A percentile compares a stretch with the other conserved stretches of the same genome.
phyloP scores from a whole-genome alignment of 2,797 vertebrate genomes.

The Sebastes goodei region DNA sequence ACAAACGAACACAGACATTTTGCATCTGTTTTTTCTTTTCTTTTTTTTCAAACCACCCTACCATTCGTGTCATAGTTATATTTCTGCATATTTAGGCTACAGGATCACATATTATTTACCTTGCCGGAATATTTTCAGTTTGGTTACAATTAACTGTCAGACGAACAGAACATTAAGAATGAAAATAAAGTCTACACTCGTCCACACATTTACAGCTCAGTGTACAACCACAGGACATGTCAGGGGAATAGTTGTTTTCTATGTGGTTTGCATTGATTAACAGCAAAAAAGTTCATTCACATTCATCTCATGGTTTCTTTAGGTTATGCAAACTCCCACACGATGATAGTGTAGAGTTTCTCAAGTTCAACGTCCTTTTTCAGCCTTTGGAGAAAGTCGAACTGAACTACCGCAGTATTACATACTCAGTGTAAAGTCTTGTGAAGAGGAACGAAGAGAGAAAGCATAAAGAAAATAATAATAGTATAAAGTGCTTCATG shows the following conservation, averaged over 20 bases:
- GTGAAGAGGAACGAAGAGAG: neutral
- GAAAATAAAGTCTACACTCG: slow-evolving; percentile 11
- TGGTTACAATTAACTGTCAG: slow-evolving; percentile 35
- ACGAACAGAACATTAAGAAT: slow-evolving; percentile 45
- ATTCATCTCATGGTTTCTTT: slow-evolving; percentile 44
- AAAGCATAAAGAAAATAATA: neutral
- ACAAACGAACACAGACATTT: slow-evolving; percentile 70
- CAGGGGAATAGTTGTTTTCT: slow-evolving; percentile 28
- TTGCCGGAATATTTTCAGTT: slow-evolving; percentile 35
- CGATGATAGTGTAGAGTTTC: neutral
- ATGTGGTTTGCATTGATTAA: slow-evolving; percentile 9
- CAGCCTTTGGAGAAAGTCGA: slow-evolving; percentile 2
- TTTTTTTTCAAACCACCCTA: slow-evolving; percentile 10
- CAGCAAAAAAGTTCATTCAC: slow-evolving; percentile 3
- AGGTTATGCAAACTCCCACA: slow-evolving; percentile 44
- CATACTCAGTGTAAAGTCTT: neutral
- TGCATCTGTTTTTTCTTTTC: slow-evolving; percentile 21
- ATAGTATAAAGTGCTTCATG: slow-evolving; percentile 43
- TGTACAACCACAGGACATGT: slow-evolving; percentile 30
- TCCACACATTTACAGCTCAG: slow-evolving; percentile 22
- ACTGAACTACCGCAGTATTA: neutral
- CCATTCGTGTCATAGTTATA: slow-evolving; percentile 28
- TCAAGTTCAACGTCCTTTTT: slow-evolving; percentile 25
- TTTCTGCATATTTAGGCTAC: slow-evolving; percentile 52
- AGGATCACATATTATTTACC: slow-evolving; percentile 28